A percentile compares a stretch with the other conserved stretches of the same genome.
phyloP scores from a whole-genome alignment of 2,888 invertebrate species.

The Acanthosoma haemorrhoidale region DNA sequence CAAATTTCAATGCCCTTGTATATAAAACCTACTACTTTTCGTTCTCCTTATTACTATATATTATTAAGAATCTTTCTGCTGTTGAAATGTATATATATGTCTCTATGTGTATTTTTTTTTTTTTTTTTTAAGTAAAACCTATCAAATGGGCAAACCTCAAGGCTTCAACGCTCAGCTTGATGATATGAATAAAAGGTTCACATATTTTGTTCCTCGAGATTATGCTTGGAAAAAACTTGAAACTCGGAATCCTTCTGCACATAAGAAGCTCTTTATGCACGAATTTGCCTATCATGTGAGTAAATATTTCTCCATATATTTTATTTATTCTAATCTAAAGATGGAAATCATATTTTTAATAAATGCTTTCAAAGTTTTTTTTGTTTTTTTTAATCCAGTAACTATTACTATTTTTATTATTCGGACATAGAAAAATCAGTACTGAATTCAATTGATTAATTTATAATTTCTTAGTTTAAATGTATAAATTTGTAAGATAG shows the following conservation, averaged over 20 bases:
- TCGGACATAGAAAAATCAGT: too few species aligned
- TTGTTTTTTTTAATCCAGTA: too few species aligned
- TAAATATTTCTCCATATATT: slow-evolving; percentile 36
- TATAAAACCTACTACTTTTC: too few species aligned
- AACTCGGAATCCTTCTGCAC: slow-evolving; percentile 69
- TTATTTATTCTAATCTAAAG: neutral
- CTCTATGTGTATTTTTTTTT: neutral
- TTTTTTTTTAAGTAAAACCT: slow-evolving; percentile 60
- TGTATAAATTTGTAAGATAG: too few species aligned
- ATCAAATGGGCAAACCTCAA: slow-evolving; percentile 65
- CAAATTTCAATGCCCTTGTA: too few species aligned
- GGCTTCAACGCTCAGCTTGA: slow-evolving; percentile 73
- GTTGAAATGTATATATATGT: neutral
- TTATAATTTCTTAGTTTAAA: too few species aligned
- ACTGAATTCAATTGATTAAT: too few species aligned
- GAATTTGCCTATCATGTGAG: slow-evolving; percentile 75
- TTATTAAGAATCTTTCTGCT: too few species aligned
- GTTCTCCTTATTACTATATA: too few species aligned
- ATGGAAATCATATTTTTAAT: too few species aligned
- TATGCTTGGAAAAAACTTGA: slow-evolving; percentile 80
- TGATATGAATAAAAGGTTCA: slow-evolving; percentile 71
- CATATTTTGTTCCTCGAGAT: slow-evolving; percentile 87
- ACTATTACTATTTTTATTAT: neutral
- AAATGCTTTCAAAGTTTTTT: too few species aligned
- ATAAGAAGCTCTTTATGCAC: slow-evolving; percentile 77